Conservation (phyloP, 2,797 vertebrate species). For the Melanotaenia trifasciata region DNA sequence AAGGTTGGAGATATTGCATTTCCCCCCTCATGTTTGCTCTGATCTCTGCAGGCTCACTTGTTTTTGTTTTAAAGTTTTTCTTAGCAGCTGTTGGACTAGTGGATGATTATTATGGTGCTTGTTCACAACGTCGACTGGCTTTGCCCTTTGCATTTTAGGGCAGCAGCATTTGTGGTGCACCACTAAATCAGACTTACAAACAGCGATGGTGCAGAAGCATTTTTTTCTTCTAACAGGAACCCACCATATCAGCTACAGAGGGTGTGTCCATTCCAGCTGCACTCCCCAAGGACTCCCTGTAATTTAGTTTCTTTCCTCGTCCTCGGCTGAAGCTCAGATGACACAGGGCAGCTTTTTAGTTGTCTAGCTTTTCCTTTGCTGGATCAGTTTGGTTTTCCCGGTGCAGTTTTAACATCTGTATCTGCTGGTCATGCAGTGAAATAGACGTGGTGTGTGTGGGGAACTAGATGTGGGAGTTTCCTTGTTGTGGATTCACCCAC, state of each 20-base stretch:
- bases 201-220: background rate
- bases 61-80: too few species aligned
- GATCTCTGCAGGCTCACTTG: background rate
- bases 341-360: background rate
- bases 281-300: conserved; percentile 75
- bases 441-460: background rate
- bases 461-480: conserved; percentile 9
- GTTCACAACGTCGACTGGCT: background rate
- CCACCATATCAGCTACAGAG: conserved; percentile 64
- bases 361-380: background rate
- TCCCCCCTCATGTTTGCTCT: background rate
- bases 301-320: conserved; percentile 71
- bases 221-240: conserved; percentile 38
- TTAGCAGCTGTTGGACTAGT: background rate
- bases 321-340: conserved; percentile 16
- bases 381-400: background rate
- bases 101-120: background rate
- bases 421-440: background rate
- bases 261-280: conserved; percentile 77
- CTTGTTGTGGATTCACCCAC: conserved; percentile 17
- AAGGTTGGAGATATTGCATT: conserved; percentile 51
- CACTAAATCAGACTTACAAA: background rate
- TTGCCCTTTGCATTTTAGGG: background rate
- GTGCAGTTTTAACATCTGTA: background rate
- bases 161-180: background rate